phyloP scores from a whole-genome alignment of 2,888 invertebrate species.

The Cabera pusaria region DNA sequence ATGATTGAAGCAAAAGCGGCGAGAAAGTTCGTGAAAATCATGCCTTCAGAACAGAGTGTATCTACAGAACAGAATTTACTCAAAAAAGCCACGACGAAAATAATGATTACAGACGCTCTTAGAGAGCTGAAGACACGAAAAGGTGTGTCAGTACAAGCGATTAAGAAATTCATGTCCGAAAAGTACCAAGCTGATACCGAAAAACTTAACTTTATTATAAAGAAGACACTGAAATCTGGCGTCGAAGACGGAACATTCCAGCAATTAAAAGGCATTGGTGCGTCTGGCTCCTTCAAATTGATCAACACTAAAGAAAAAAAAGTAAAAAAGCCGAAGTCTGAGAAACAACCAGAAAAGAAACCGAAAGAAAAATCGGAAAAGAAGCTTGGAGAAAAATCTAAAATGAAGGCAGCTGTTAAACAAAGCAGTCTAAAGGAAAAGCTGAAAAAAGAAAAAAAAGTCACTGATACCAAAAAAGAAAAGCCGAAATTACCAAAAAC shows the following conservation, averaged over 20 bases:
- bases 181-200: slow-evolving; percentile 54
- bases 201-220: slow-evolving; percentile 57
- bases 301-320: slow-evolving; percentile 42
- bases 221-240: slow-evolving; percentile 56
- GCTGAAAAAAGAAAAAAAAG: slow-evolving; percentile 12
- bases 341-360: slow-evolving; percentile 29
- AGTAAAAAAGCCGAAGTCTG: too few species aligned
- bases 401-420: slow-evolving; percentile 18
- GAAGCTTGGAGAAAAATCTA: slow-evolving; percentile 23
- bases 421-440: slow-evolving; percentile 18
- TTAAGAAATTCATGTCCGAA: slow-evolving; percentile 62
- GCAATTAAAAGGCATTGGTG: slow-evolving; percentile 64
- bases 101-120: slow-evolving; percentile 61
- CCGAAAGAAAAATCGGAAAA: slow-evolving; percentile 23
- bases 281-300: slow-evolving; percentile 65
- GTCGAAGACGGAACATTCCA: slow-evolving; percentile 59
- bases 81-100: too few species aligned
- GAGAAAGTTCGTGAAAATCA: too few species aligned
- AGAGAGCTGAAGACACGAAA: slow-evolving; percentile 54
- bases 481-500: neutral
- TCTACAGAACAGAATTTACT: too few species aligned
- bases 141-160: slow-evolving; percentile 65
- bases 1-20: too few species aligned
- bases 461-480: too few species aligned
- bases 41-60: too few species aligned